phyloP scores from a whole-genome alignment of 2,888 invertebrate genomes.

The Drepanosiphum platanoidis region DNA sequence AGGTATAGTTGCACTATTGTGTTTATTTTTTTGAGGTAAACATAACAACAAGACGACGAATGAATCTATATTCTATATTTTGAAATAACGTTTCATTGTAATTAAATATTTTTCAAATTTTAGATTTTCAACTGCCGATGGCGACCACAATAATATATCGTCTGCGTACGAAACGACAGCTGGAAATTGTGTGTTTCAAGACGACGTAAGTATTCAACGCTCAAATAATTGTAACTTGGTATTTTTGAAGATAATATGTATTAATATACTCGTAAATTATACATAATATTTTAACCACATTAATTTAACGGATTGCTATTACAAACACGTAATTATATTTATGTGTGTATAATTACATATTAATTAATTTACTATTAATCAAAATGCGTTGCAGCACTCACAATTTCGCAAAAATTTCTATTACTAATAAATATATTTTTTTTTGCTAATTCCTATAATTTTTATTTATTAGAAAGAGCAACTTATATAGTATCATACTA shows the following conservation, averaged over 20 bases:
- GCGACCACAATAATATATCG: constrained; percentile 31
- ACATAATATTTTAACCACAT: too few species aligned
- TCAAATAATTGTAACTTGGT: neutral
- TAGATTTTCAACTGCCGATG: neutral
- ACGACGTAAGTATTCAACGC: constrained; percentile 29
- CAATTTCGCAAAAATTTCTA: too few species aligned
- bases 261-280: neutral
- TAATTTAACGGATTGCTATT: too few species aligned
- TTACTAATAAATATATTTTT: too few species aligned
- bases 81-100: neutral
- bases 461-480: too few species aligned
- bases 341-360: too few species aligned
- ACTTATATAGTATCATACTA: too few species aligned
- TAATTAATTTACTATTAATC: too few species aligned
- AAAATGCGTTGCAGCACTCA: too few species aligned
- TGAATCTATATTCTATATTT: neutral
- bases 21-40: neutral
- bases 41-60: neutral
- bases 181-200: constrained; percentile 50
- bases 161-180: neutral
- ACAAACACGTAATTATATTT: too few species aligned
- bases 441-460: too few species aligned
- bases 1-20: neutral
- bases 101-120: neutral
- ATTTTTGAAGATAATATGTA: neutral